Conservation (phyloP, 1,140 invertebrate species). For the Papilio machaon region DNA sequence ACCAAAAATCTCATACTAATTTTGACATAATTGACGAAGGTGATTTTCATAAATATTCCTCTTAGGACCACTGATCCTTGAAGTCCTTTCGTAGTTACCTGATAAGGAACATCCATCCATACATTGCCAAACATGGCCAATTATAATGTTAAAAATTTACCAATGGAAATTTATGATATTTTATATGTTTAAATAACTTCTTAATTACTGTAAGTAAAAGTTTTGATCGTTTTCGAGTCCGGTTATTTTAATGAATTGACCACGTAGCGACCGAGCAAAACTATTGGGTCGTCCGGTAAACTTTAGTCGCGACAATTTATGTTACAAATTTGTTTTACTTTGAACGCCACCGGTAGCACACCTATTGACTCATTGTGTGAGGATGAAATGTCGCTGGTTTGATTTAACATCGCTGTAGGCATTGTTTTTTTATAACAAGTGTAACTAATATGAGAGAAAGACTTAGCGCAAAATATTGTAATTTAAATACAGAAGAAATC, state of each 20-base stretch:
- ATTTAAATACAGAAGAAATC: too few species aligned
- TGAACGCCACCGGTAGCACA: neutral
- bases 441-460: too few species aligned
- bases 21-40: too few species aligned
- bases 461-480: too few species aligned
- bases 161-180: too few species aligned
- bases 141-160: too few species aligned
- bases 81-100: too few species aligned
- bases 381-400: neutral
- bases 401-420: neutral
- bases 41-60: too few species aligned
- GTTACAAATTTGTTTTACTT: conserved; percentile 14
- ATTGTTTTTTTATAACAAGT: neutral
- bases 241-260: conserved; percentile 11
- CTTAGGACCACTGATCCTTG: too few species aligned
- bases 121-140: too few species aligned
- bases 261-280: conserved; percentile 2
- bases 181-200: neutral
- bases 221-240: neutral
- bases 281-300: conserved; percentile 9
- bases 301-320: conserved; percentile 12
- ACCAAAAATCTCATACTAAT: too few species aligned
- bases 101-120: too few species aligned
- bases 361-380: neutral
- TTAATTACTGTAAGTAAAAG: conserved; percentile 5